Base-by-base conservation (phyloP, 2,888 invertebrate genomes). In the Physocephala rufipes region DNA sequence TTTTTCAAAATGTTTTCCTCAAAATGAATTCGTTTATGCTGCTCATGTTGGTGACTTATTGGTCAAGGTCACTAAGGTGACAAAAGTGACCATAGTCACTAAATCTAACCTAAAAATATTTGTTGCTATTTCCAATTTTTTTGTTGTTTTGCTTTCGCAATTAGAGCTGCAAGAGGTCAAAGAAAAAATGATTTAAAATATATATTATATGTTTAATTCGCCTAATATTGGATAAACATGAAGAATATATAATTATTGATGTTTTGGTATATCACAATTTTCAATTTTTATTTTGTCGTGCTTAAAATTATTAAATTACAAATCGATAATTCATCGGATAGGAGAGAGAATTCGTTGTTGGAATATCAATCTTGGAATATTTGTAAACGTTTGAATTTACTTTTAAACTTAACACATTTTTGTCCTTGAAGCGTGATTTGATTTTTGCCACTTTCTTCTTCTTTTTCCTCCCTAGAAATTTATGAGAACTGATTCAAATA, bases 21-120 rank as follows among this genome's bases (percentile, higher is more conserved):
- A 47, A 2, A 58, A 12, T 19, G 36, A 13, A 43, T 5, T 43
- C 1, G 24, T 12, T 36, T 43, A 1, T 67, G 36, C 1, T 19
- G n/a, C 13, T 66, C 36, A 28, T 58, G 63, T 43, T 13, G 63
- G 62, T 21, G 66, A 45, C 55, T 66, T 66, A 53, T 53, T 66
- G 67, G 58, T 36, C 58, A 55, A 19, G 21, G 45, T 15, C 43
- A 9, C n/a, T n/a, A n/a, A n/a, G n/a, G n/a, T n/a, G n/a, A n/a
- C n/a, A 53, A 43, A 19, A 9, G 51, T 36, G 21, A 36, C 28
- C 49, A 45, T 24, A 63, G 13, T n/a, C 15, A 26, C 28, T 51
- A 47, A 36, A 36, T 36, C 36, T 7, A 9, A 36, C 5, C 36
- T 36, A 36, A 36, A 36, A 36, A 36, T 51, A 24, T 28, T 28